Base-by-base conservation (phyloP, 2,113 vertebrate species). In the Danionella cerebrum region DNA sequence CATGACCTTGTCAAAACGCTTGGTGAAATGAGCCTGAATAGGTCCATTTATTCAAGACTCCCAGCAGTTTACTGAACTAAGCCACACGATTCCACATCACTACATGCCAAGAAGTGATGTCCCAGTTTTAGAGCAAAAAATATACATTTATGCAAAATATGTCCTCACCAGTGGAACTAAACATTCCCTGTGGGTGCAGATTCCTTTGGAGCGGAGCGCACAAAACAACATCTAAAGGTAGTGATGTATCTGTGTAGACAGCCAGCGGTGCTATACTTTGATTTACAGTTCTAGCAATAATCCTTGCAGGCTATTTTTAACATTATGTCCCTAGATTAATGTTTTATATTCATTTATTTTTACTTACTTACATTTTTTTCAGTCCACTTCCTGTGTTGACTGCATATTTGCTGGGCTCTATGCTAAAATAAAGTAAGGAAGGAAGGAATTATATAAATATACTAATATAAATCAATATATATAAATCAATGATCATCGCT, bases 181-280 rank as follows among this genome's bases (percentile, higher is more conserved):
- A 76, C 31, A 70, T 83, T 78, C 80, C 86, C 83, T 75, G 39
- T 62, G 79, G 84, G 82, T 70, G 50, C 67, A 73, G 76, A 77
- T 79, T 76, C 84, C 77, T 76, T 84, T 79, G 69, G 65, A 71
- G 81, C 75, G 39, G 51, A 2, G n/a, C 12, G 6, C 47, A 19
- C 47, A 73, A 33, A 73, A 54, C 57, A 75, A 45, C 63, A 82
- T 74, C 69, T 79, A 54, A 53, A 73, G 50, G 76, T 39, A 70
- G 75, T 78, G 74, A 62, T 14, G 78, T 74, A 70, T 75, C 41
- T 74, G 72, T 64, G 78, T 60, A 65, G 70, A 71, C 8, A 80
- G 74, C 80, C 52, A 72, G 7, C 24, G 11, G 42, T 66, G 77
- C 25, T 69, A 78, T 55, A 58, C 12, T 63, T 68, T 72, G 27